Base-by-base conservation (phyloP, 2,113 vertebrate species). In the Myanophis thanlyinensis region DNA sequence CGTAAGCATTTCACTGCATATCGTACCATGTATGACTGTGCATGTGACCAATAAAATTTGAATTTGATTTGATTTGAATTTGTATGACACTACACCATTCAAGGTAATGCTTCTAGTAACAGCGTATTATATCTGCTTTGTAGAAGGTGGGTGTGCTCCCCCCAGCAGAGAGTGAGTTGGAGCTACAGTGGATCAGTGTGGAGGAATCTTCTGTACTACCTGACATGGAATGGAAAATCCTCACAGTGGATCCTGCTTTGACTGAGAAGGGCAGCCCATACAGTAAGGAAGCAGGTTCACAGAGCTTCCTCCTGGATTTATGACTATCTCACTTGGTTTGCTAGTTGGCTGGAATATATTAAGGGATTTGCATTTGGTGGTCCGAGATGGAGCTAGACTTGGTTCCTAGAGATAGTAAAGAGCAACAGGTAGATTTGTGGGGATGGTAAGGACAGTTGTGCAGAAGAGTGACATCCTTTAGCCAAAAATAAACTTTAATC, bases 121-220 rank as follows among this genome's bases (percentile, higher is more conserved):
- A 44, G 44, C 54, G 22, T 85, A 48, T 44, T 89, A 15, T 89
- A 49, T 85, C 91, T 92, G 52, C 53, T 94, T 49, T 52, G 7
- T 84, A 98, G 98, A 98, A 96, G 93, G 97, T 98, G 48, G 97
- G 97, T 0, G 95, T 98, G 93, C 95, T 98, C 52, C 98, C 97
- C 0, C 92, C 96, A 0, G 91, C 67, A 1, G 97, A 97, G 46
- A 95, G 23, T 20, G 93, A 96, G 85, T 80, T 93, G 86, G 20
- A 93, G 5, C 94, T 98, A 22, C 5, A 0, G 51, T 98, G 98
- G 98, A 91, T 85, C 59, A 95, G 92, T 0, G 95, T 98, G 89
- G 98, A 98, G 48, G 92, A 97, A 12, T 92, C 98, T 3, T 54
- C 94, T 5, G 8, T 15, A 0, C 96, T 97, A 53, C 97, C 98